These are phyloP conservation scores for Labeo catla DNA, from an alignment of 2,113 vertebrate genomes.

Conservation along the genomic window DNA sequence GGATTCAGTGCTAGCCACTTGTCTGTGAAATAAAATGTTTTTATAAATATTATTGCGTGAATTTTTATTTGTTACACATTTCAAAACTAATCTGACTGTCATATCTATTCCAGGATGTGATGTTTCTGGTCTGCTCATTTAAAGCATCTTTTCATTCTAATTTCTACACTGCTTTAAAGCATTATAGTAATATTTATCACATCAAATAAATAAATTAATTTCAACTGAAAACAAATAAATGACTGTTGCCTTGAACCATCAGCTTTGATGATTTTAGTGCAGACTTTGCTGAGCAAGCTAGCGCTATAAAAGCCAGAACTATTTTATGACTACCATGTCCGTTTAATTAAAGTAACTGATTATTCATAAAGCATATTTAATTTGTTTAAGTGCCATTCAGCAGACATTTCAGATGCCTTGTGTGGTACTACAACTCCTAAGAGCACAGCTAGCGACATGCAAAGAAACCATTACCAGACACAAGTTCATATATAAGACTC, in stretches of 20 bases:
- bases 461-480: background rate
- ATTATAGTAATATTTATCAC: background rate
- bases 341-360: background rate
- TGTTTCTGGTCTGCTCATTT: background rate
- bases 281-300: background rate
- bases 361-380: background rate
- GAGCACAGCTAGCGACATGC: background rate
- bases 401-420: background rate
- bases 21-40: background rate
- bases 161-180: background rate
- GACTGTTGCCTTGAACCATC: background rate
- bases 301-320: background rate
- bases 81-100: background rate
- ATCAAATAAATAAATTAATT: background rate
- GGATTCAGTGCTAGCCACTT: background rate
- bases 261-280: background rate
- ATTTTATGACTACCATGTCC: background rate
- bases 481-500: background rate
- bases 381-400: background rate
- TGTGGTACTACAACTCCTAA: background rate
- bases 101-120: background rate
- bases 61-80: background rate
- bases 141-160: background rate
- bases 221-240: background rate
- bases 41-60: background rate